Evolutionary conservation across 2,113 vertebrate species (phyloP), one percentile per base, ranked within the genome.

Genomic region (Austrofundulus limnaeus): DNA sequence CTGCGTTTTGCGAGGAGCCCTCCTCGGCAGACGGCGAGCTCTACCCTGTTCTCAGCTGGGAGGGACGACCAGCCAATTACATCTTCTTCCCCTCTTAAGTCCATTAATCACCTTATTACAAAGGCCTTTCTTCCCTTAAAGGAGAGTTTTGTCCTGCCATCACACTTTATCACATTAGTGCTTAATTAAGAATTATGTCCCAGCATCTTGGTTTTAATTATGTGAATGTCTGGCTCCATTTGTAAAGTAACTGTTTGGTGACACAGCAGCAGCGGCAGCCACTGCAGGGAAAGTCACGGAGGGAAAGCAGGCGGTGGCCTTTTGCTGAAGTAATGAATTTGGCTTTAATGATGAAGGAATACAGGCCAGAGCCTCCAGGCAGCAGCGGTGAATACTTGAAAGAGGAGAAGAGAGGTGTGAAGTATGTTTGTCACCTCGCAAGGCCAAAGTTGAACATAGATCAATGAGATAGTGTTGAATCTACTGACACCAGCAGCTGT

Each of bases 101-200:
- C 82, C 88, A 91, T 94, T 93, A 94, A 94, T 95, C 93, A 93
- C 89, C 65, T 89, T 82, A 87, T 93, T 92, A 92, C 78, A 88
- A 87, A 48, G 82, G 85, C 86, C 89, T 87, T 70, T 66, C 37
- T 81, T 87, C 82, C 80, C 82, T 88, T 84, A 81, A 88, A 89
- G 84, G 77, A 79, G 67, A 77, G 75, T 84, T 89, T 79, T 69
- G 78, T 77, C 81, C 79, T 72, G 75, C 74, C 84, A 88, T 90
- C 88, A 87, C 85, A 75, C 85, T 93, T 95, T 93, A 95, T 94
- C 94, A 90, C 91, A 92, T 95, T 94, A 94, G 84, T 45, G 85
- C 92, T 94, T 96, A 95, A 96, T 96, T 95, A 95, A 94, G 92
- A 95, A 92, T 92, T 91, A 94, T 94, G 93, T 94, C 89, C 79